Base-by-base conservation (phyloP, 23 tunicate genomes). In the Pegea sp. region DNA sequence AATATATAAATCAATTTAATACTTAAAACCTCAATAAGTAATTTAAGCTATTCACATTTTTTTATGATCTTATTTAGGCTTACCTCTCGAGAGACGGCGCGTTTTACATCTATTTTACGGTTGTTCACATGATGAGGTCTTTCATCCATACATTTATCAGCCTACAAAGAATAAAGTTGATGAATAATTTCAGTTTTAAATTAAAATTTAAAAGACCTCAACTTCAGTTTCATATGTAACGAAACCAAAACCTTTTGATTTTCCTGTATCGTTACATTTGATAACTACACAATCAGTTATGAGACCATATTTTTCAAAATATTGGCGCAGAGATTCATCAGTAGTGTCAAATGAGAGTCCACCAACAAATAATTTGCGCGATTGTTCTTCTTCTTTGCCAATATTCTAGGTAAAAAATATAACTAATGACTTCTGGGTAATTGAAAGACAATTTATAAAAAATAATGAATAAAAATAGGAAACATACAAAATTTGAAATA, bases 41-140 rank as follows among this genome's bases (percentile, higher is more conserved):
- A n/a, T n/a, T n/a, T n/a, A n/a, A n/a, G n/a, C n/a, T n/a, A n/a
- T n/a, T n/a, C 18, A 38, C 13, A 38, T 11, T 38, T 13, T 38
- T 13, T 38, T 38, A 8, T 13, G n/a, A n/a, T n/a, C n/a, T n/a
- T n/a, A n/a, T n/a, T n/a, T n/a, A n/a, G n/a, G 31, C 68, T 38
- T n/a, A 74, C 96, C 64, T 75, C 88, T 54, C 96, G 44, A 1
- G 96, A 87, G 8, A 87, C 96, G 31, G 96, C 96, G 28, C 96
- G 54, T 33, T 87, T 87, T 20, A 70, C 96, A 75, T 87, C 96
- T 34, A 87, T 59, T 30, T 53, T 46, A 20, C 88, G 53, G 48
- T 74, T 68, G 31, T 69, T 44, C 0, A 87, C 27, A 1, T 75
- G 32, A 54, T 87, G 96, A n/a, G 96, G 96, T 7, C 96, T 58